Evolutionary conservation across 2,888 invertebrate species (phyloP), one percentile per base, ranked within the genome.

Genomic region (Thymelicus acteon): DNA sequence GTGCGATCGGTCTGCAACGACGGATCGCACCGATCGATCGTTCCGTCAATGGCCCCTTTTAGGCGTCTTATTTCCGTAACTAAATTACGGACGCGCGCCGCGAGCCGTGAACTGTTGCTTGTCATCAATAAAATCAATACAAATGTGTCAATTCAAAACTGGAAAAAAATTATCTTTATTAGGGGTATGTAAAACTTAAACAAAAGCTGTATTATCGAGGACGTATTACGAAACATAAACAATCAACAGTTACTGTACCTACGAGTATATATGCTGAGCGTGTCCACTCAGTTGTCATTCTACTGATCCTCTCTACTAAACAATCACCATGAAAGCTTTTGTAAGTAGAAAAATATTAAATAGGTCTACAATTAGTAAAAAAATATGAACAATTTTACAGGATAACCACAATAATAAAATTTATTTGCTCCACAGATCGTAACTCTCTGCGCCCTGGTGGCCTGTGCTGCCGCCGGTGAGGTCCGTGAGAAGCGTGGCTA

Each of bases 151-250:
- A 31, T 31, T 31, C 24, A 31, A 31, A 31, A 31, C 31, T 31
- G 31, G 31, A n/a, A n/a, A n/a, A 31, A 31, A 2, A 19, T 19
- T 19, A 31, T 31, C 31, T 31, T 31, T 31, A 31, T 31, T 31
- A 47, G 2, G 8, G 7, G 67, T 52, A 58, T 66, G 60, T 49
- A 31, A 60, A 24, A 60, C 15, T 31, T 48, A 61, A 67, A 31
- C 31, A 60, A 60, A 40, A 60, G 40, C 24, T 61, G 60, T 44
- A 31, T 31, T 31, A 31, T 31, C 75, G 72, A 75, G 78, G 75
- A 63, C 74, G 60, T 60, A 58, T 79, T 79, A 75, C 79, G 76
- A 73, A 76, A 79, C 58, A 49, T n/a, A 70, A 31, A 31, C 5
- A 31, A 31, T 31, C 3, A 19, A 37, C 61, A 15, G 60, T 47